These are phyloP conservation scores for Tetheella fluctuosa DNA, from an alignment of 2,888 invertebrate genomes.

Conservation along the genomic window DNA sequence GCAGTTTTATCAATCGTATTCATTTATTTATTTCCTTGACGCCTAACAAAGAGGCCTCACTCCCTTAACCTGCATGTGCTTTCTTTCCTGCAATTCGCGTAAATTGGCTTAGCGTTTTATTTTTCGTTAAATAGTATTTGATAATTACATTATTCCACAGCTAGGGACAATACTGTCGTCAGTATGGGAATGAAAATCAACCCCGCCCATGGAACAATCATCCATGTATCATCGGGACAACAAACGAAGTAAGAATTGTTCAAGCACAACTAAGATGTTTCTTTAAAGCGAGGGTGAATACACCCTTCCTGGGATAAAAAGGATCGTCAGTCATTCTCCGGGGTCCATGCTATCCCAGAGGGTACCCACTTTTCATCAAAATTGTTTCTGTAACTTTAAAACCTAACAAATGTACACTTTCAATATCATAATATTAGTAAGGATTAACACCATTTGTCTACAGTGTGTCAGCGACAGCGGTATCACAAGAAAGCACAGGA, in stretches of 20 bases:
- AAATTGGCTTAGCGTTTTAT: neutral
- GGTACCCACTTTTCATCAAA: too few species aligned
- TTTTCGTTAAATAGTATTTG: neutral
- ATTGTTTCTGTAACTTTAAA: too few species aligned
- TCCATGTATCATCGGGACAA: slow-evolving; percentile 78
- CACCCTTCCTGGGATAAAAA: too few species aligned
- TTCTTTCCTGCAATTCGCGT: slow-evolving; percentile 5
- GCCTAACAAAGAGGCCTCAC: neutral
- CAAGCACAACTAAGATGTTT: neutral
- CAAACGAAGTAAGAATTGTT: slow-evolving; percentile 71
- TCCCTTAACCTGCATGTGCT: neutral
- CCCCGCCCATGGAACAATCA: slow-evolving; percentile 77
- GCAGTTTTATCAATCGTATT: neutral
- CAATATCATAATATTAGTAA: neutral
- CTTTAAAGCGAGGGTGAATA: neutral
- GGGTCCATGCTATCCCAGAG: too few species aligned
- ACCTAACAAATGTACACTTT: neutral
- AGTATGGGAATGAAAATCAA: slow-evolving; percentile 82
- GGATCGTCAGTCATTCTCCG: too few species aligned
- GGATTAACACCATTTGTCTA: slow-evolving; percentile 19
- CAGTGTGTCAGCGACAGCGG: slow-evolving; percentile 68
- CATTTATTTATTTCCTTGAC: neutral
- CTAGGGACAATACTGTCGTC: slow-evolving; percentile 75
- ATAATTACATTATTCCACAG: slow-evolving; percentile 43
- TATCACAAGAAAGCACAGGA: slow-evolving; percentile 67